Evolutionary conservation across 2,113 vertebrate genomes (phyloP).

Genomic region (Zosterops pallidus): DNA sequence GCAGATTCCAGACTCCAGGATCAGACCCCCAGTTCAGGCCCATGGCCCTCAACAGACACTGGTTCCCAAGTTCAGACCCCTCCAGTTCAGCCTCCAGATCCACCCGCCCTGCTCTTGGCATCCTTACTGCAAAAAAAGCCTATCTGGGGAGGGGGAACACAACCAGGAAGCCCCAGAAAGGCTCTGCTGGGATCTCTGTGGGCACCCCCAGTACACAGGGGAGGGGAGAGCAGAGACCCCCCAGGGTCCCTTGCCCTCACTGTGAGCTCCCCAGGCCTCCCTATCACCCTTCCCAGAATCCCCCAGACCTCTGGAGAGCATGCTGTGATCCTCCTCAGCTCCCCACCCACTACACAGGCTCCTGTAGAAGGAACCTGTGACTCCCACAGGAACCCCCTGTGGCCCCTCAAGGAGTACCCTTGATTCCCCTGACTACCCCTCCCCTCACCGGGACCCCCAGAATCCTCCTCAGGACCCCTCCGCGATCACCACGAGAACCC

Average conservation of each 20-base stretch:
- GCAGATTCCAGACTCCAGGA: not conserved
- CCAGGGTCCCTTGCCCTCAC: no score
- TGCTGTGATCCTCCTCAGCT: no score
- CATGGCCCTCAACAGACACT: not conserved
- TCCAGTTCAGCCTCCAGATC: no score
- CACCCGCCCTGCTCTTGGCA: not conserved
- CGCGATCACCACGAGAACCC: fast-evolving
- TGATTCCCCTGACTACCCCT: no score
- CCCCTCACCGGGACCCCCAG: not conserved
- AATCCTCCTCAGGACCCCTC: not conserved
- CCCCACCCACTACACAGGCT: not conserved
- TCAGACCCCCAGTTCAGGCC: not conserved
- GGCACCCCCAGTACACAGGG: not conserved
- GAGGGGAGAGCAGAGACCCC: not conserved
- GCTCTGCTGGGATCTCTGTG: not conserved
- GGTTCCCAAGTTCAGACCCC: not conserved
- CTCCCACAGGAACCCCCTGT: no score
- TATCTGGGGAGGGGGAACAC: not conserved
- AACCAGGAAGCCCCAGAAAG: not conserved
- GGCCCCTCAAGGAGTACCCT: no score
- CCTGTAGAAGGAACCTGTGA: no score
- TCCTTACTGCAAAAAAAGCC: not conserved
- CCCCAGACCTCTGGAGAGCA: no score
- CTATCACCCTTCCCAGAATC: no score
- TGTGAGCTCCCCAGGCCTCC: not conserved